Evolutionary conservation across 2,797 vertebrate genomes (phyloP), one percentile per base, ranked within the genome.

Genomic region (Merluccius polli): DNA sequence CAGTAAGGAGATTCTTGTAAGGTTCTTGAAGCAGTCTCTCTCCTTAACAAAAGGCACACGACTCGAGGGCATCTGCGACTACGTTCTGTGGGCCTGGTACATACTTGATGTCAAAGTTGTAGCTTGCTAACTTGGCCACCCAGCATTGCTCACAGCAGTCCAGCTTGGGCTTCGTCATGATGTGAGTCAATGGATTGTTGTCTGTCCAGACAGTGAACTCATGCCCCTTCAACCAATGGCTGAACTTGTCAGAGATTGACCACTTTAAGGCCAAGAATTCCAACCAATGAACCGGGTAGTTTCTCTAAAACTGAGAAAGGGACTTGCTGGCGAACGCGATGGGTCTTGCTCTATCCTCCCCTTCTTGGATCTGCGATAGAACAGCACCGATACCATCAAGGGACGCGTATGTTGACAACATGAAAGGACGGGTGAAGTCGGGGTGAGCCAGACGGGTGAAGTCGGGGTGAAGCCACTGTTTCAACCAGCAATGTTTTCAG

Each of bases 191-290:
- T 2, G 10, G 52, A 59, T 59, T 59, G 15, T 59, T 59, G 52
- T 59, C 52, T 21, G 52, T 59, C 52, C 52, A 59, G 52, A 59
- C 52, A 59, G 52, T 59, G 52, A 59, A 59, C 52, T 59, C 52
- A 59, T 38, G 36, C 36, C 36, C 36, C 36, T 38, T 38, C 36
- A 38, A 38, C 36, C 36, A 38, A 38, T 38, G 36, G 36, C 36
- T 38, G 36, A 38, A 38, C 36, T 38, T 38, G 36, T 38, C 36
- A 38, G 36, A 38, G 36, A 38, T 38, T 38, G 36, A 38, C 36
- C 36, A 0, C 36, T 38, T 38, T 38, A 38, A 38, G 5, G 36
- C 36, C 11, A 38, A 38, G 8, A 59, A 59, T n/a, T 59, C 52
- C 52, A 59, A 59, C 52, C 52, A 16, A 59, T 21, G 52, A 59